Base-by-base conservation (phyloP, 2,113 vertebrate species). In the Campylomormyrus numenius region DNA sequence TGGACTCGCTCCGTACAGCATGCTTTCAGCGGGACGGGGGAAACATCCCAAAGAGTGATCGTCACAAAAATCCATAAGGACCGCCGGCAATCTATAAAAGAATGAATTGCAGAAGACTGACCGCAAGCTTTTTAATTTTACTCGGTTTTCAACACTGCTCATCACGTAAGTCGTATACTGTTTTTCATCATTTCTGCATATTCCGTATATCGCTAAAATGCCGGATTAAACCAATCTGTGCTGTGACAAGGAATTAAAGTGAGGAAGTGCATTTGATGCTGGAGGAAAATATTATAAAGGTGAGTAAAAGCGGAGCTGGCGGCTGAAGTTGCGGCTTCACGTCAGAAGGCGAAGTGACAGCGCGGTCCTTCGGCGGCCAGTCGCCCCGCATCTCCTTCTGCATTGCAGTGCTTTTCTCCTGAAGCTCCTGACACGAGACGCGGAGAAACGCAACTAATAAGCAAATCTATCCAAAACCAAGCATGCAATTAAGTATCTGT, bases 401-500 rank as follows among this genome's bases (percentile, higher is more conserved):
- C 96, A 96, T 95, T 96, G 96, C 96, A 93, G 96, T 95, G 94
- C 95, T 95, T 94, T 92, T 85, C 3, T 93, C 88, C 89, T 87
- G 92, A 90, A 93, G 86, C 92, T 92, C 90, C 91, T 90, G 92
- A 95, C 94, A 96, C 95, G 94, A 93, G 93, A 94, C 94, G 92
- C 88, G 91, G 91, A 90, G 50, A 35, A n/a, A 13, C 39, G 49
- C 39, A 50, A 84, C 31, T 77, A 42, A 19, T 53, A 53, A 19
- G 15, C 52, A 91, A 83, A 91, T 91, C 3, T 42, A 39, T 15
- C 45, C 83, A 24, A n/a, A 85, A n/a, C 21, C 83, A 48, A 21
- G 21, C 45, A n/a, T 85, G 21, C 35, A 80, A 80, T 42, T n/a
- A 80, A 42, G 15, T 80, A 42, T 80, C 42, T 19, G 35, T 8